Conservation (phyloP, 37 sponge, comb jelly and placozoan species). For the Corticium candelabrum region DNA sequence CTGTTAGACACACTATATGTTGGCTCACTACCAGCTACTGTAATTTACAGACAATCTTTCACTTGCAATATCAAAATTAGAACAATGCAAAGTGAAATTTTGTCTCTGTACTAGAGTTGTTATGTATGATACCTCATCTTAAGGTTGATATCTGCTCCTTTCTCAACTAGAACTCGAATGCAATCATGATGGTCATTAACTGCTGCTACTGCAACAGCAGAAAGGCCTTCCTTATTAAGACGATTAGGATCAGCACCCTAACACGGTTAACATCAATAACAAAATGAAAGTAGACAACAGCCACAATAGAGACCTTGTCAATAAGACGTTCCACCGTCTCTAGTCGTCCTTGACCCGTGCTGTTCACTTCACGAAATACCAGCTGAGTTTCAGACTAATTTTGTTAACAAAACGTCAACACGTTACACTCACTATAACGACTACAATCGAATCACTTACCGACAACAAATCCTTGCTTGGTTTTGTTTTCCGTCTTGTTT, state of each 20-base stretch:
- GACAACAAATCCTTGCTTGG: too few species aligned
- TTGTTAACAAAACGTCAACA: constrained; percentile 3
- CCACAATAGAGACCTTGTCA: constrained; percentile 22
- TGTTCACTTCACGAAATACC: constrained; percentile 26
- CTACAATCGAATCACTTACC: too few species aligned
- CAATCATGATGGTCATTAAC: neutral
- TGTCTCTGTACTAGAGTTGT: neutral
- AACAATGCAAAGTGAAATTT: too few species aligned
- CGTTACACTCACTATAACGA: neutral
- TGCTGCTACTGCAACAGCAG: neutral
- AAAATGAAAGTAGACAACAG: neutral
- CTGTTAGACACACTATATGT: too few species aligned
- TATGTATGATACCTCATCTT: neutral
- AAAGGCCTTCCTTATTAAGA: neutral
- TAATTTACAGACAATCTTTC: too few species aligned
- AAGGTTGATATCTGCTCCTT: neutral
- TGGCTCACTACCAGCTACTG: too few species aligned
- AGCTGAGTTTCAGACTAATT: constrained; percentile 28
- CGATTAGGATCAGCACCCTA: neutral
- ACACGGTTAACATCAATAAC: neutral
- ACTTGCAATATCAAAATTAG: too few species aligned
- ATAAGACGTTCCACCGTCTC: constrained; percentile 37
- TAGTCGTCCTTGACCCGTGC: constrained; percentile 30
- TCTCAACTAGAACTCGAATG: neutral
- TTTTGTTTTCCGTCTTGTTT: too few species aligned